Evolutionary conservation across 2,797 vertebrate species (phyloP).

Genomic region (Notolabrus celidotus): DNA sequence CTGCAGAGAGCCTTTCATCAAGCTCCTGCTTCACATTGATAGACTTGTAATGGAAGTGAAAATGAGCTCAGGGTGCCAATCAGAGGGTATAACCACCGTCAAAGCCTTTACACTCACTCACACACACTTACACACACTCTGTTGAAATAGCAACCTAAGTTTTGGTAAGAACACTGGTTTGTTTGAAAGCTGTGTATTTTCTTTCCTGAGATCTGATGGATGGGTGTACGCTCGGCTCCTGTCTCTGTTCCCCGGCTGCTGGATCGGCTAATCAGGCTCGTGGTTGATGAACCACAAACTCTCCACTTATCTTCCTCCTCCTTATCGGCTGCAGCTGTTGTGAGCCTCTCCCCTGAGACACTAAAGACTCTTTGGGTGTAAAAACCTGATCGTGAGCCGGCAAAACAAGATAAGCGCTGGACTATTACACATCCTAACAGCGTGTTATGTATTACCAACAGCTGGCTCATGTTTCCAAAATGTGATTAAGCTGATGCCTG

Average conservation of each 20-base stretch:
- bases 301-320: slow-evolving; percentile 39
- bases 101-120: slow-evolving; percentile 36
- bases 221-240: slow-evolving; percentile 32
- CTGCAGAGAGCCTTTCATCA: slow-evolving; percentile 70
- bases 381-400: slow-evolving; percentile 56
- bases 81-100: slow-evolving; percentile 49
- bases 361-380: slow-evolving; percentile 41
- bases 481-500: slow-evolving; percentile 29
- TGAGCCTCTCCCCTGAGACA: slow-evolving; percentile 25
- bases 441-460: slow-evolving; percentile 60
- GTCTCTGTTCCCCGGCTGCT: slow-evolving; percentile 47
- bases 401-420: slow-evolving; percentile 62
- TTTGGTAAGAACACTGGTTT: slow-evolving; percentile 26
- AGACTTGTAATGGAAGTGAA: slow-evolving; percentile 75
- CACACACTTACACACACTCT: background rate
- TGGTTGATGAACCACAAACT: slow-evolving; percentile 49
- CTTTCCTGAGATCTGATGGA: slow-evolving; percentile 48
- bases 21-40: slow-evolving; percentile 63
- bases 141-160: slow-evolving; percentile 3
- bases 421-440: slow-evolving; percentile 52
- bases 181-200: slow-evolving; percentile 30
- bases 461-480: slow-evolving; percentile 51
- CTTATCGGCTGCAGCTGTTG: slow-evolving; percentile 64
- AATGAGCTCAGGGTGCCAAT: slow-evolving; percentile 70
- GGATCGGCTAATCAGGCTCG: slow-evolving; percentile 57